phyloP scores from a whole-genome alignment of 1,140 invertebrate species.

The Drosophila lini region DNA sequence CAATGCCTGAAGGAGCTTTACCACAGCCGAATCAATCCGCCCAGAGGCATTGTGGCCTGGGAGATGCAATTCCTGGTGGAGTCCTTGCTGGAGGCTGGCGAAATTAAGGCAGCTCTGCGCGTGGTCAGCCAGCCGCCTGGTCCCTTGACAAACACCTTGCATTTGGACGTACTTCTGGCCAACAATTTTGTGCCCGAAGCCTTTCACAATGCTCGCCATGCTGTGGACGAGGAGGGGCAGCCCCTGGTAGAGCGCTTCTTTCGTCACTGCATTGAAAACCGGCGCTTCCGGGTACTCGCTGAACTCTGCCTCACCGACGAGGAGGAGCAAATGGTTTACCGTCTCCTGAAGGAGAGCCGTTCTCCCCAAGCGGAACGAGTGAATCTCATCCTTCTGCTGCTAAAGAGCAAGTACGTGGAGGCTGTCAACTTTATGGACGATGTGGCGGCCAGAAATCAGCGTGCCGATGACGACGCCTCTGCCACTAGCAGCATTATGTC shows the following conservation, averaged over 20 bases:
- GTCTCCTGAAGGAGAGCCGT: conserved; percentile 50
- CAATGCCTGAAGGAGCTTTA: conserved; percentile 85
- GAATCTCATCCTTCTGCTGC: conserved; percentile 73
- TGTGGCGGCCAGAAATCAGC: conserved; percentile 29
- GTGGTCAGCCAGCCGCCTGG: conserved; percentile 47
- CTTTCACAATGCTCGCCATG: conserved; percentile 66
- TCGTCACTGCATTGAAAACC: conserved; percentile 41
- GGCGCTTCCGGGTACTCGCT: conserved; percentile 59
- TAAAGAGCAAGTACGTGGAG: conserved; percentile 78
- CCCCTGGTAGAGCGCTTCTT: conserved; percentile 74
- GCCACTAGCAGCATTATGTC: conserved; percentile 47
- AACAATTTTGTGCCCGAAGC: conserved; percentile 70
- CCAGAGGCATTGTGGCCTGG: conserved; percentile 85
- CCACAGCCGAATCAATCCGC: conserved; percentile 66
- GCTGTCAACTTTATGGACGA: conserved; percentile 77
- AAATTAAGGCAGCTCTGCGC: conserved; percentile 47
- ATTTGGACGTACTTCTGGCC: conserved; percentile 62
- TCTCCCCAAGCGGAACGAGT: conserved; percentile 54
- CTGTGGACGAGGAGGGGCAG: conserved; percentile 42
- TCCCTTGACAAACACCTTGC: conserved; percentile 29
- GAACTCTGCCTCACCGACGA: conserved; percentile 60
- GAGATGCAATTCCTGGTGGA: conserved; percentile 79
- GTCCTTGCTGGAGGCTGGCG: conserved; percentile 45
- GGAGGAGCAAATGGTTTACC: conserved; percentile 64
- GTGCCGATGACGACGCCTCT: conserved; percentile 2